These are phyloP conservation scores for Allacma fusca DNA, from an alignment of 2,888 invertebrate species.

Conservation along the genomic window DNA sequence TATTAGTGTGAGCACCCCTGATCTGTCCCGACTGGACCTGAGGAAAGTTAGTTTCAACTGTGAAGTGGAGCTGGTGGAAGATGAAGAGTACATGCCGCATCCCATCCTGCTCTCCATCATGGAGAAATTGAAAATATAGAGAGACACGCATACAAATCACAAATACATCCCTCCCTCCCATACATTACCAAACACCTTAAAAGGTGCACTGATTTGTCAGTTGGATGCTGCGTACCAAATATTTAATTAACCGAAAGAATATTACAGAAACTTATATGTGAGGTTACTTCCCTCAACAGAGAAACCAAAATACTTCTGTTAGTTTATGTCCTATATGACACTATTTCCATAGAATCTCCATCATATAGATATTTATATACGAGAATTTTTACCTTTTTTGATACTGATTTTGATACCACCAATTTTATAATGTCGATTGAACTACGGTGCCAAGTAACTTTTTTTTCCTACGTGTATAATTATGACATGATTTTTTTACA, in stretches of 20 bases:
- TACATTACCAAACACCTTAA: neutral
- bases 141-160: neutral
- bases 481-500: neutral
- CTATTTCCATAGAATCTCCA: neutral
- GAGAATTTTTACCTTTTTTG: slow-evolving; percentile 1
- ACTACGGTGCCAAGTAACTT: slow-evolving; percentile 8
- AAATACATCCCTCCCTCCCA: neutral
- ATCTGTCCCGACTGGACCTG: slow-evolving; percentile 36
- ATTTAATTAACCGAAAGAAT: slow-evolving; percentile 3
- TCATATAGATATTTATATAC: neutral
- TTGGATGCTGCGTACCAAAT: slow-evolving; percentile 10
- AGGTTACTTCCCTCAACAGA: neutral
- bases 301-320: neutral
- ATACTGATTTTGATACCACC: slow-evolving; percentile 14
- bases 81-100: slow-evolving; percentile 60
- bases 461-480: neutral
- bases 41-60: slow-evolving; percentile 60
- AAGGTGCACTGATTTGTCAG: neutral
- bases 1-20: slow-evolving; percentile 41
- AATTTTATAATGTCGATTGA: neutral
- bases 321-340: neutral
- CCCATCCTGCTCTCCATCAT: slow-evolving; percentile 59
- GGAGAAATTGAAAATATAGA: slow-evolving; percentile 48
- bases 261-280: neutral
- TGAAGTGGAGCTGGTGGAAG: slow-evolving; percentile 58